These are phyloP conservation scores for Lates japonicus DNA, from an alignment of 2,797 vertebrate genomes.

Conservation along the genomic window DNA sequence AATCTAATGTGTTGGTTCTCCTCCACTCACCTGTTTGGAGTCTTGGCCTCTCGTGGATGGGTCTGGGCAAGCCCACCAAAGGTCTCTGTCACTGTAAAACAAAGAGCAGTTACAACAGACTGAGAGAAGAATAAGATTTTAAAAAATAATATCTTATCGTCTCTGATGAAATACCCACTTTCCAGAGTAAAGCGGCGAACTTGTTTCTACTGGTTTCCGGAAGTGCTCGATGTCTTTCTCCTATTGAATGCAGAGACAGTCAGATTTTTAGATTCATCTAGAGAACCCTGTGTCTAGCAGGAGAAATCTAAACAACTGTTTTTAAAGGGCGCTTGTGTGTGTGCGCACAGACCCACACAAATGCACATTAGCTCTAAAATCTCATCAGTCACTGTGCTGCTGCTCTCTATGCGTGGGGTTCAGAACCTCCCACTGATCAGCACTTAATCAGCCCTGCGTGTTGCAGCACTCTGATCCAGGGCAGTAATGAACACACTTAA, in stretches of 20 bases:
- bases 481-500: neutral
- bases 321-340: slow-evolving; percentile 7
- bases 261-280: slow-evolving; percentile 22
- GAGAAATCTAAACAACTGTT: neutral
- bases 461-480: neutral
- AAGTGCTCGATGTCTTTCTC: slow-evolving; percentile 99
- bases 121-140: neutral
- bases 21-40: slow-evolving; percentile 92
- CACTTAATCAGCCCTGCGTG: neutral
- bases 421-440: neutral
- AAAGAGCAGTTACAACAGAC: neutral
- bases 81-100: slow-evolving; percentile 93
- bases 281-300: neutral
- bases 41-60: slow-evolving; percentile 99
- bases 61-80: slow-evolving; percentile 94
- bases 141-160: neutral
- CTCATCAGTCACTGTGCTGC: slow-evolving; percentile 56
- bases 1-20: neutral
- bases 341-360: slow-evolving; percentile 9
- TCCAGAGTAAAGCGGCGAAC: slow-evolving; percentile 96
- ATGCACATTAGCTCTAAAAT: slow-evolving; percentile 30
- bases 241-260: slow-evolving; percentile 78
- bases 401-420: neutral
- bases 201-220: slow-evolving; percentile 96
- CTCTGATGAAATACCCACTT: slow-evolving; percentile 86